Evolutionary conservation across 2,797 vertebrate species (phyloP).

Genomic region (Chaetodon trifasciatus): DNA sequence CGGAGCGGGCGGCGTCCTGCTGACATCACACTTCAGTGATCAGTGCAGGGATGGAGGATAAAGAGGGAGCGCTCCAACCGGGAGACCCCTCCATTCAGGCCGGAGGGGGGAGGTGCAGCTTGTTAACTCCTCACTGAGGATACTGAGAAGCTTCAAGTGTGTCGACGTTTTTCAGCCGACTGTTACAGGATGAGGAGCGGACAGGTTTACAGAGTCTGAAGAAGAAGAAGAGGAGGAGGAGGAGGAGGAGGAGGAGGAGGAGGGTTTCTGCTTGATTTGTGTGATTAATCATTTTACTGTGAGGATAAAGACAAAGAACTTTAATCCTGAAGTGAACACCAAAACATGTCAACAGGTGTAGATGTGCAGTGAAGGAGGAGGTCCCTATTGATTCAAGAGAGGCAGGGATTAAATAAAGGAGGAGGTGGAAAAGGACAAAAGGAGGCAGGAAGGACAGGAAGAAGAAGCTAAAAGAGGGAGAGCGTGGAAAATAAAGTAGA

Average conservation of each 20-base stretch:
- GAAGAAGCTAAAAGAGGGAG: not conserved
- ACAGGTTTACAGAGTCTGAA: not conserved
- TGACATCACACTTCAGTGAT: slow-evolving; percentile 78
- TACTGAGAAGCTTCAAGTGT: slow-evolving; percentile 48
- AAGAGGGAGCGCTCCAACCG: slow-evolving; percentile 59
- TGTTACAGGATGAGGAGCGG: not conserved
- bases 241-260: not conserved
- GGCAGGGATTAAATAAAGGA: no score
- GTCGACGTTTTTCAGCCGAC: slow-evolving; percentile 13
- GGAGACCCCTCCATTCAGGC: slow-evolving; percentile 44
- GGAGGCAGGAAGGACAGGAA: not conserved
- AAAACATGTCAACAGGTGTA: no score
- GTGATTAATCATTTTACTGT: no score
- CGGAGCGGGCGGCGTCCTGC: slow-evolving; percentile 62
- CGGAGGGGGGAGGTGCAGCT: slow-evolving; percentile 15
- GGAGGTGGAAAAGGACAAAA: not conserved
- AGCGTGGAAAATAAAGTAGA: no score
- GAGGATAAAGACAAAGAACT: no score
- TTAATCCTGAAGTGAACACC: no score
- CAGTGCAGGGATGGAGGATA: slow-evolving; percentile 54
- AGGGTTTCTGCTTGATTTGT: no score
- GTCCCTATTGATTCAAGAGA: no score
- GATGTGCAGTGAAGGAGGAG: no score
- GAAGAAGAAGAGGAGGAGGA: not conserved
- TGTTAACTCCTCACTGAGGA: slow-evolving; percentile 67